Evolutionary conservation across 2,888 invertebrate species (phyloP).

Genomic region (Heliconius ethilla): DNA sequence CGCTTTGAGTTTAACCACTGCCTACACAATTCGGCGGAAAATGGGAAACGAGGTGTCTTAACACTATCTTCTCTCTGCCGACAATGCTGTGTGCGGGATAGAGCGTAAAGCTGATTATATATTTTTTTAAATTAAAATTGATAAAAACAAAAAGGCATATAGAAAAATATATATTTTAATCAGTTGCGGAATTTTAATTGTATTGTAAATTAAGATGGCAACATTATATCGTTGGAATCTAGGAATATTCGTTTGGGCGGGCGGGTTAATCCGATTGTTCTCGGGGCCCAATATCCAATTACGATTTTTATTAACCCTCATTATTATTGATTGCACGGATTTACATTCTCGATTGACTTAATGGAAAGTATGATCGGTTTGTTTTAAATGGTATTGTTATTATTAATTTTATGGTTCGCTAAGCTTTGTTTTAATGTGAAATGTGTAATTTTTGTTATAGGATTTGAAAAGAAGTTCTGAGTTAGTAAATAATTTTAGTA

Average conservation of each 20-base stretch:
- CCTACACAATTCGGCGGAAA: no score
- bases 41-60: no score
- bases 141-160: not conserved
- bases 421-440: not conserved
- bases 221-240: slow-evolving; percentile 25
- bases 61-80: no score
- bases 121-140: not conserved
- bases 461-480: no score
- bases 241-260: slow-evolving; percentile 53
- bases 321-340: slow-evolving; percentile 67
- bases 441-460: not conserved
- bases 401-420: slow-evolving; percentile 15
- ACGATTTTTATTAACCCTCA: slow-evolving; percentile 70
- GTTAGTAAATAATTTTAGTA: no score
- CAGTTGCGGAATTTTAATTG: slow-evolving; percentile 2
- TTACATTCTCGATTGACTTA: slow-evolving; percentile 44
- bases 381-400: slow-evolving; percentile 15
- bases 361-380: slow-evolving; percentile 17
- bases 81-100: no score
- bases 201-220: slow-evolving; percentile 13
- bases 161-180: not conserved
- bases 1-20: no score
- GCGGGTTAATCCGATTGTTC: slow-evolving; percentile 68
- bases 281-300: slow-evolving; percentile 62
- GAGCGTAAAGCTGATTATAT: no score